phyloP scores from a whole-genome alignment of 2,888 invertebrate genomes.

The Pteria penguin region DNA sequence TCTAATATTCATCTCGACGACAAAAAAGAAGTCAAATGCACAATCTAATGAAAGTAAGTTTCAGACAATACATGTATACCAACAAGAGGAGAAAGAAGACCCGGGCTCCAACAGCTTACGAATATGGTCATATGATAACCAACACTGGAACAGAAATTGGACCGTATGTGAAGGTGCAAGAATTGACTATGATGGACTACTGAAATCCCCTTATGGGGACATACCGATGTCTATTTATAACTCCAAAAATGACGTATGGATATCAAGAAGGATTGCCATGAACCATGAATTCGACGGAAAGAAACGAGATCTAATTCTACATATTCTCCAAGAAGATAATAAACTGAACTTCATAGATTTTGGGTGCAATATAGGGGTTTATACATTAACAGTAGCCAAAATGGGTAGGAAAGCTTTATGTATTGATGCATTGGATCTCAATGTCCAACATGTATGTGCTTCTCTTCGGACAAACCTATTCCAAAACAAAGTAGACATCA shows the following conservation, averaged over 20 bases:
- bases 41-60: too few relatives aligned
- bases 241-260: constrained; percentile 28
- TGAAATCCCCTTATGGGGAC: constrained; percentile 15
- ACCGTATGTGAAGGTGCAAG: not conserved
- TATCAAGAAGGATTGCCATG: constrained; percentile 23
- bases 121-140: constrained; percentile 20
- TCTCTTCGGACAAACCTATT: constrained; percentile 19
- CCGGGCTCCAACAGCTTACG: not conserved
- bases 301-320: constrained; percentile 11
- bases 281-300: constrained; percentile 21
- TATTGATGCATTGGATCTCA: constrained; percentile 24
- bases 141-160: not conserved
- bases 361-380: constrained; percentile 34
- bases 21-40: too few relatives aligned
- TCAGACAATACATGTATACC: too few relatives aligned
- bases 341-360: constrained; percentile 33
- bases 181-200: not conserved
- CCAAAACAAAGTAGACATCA: constrained; percentile 12
- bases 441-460: constrained; percentile 36
- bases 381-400: constrained; percentile 28
- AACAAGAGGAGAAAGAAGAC: too few relatives aligned
- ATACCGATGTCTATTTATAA: constrained; percentile 25
- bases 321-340: constrained; percentile 6
- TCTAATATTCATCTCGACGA: too few relatives aligned
- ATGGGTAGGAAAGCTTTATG: constrained; percentile 29